phyloP scores from a whole-genome alignment of 2,797 vertebrate genomes.

The Ptychadena robeensis region DNA sequence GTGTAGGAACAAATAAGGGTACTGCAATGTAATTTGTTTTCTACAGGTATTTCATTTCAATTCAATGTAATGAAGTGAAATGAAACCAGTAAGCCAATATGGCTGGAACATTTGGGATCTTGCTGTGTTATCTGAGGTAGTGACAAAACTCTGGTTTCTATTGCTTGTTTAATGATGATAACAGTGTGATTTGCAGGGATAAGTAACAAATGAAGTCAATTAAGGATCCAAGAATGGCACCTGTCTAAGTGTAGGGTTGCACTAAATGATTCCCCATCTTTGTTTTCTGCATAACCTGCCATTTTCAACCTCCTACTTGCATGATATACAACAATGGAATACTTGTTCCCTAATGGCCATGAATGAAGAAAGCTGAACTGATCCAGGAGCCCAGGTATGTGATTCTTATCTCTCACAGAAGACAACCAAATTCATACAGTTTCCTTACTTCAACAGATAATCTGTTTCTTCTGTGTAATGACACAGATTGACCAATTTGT shows the following conservation, averaged over 20 bases:
- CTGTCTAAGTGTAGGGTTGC: constrained; percentile 89
- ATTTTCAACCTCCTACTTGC: constrained; percentile 83
- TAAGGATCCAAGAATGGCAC: constrained; percentile 90
- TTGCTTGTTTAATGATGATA: constrained; percentile 82
- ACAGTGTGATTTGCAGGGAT: constrained; percentile 89
- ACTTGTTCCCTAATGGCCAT: constrained; percentile 87
- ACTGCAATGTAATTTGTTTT: constrained; percentile 91
- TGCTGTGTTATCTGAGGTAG: constrained; percentile 72
- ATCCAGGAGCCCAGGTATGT: constrained; percentile 76
- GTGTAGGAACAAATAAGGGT: constrained; percentile 90
- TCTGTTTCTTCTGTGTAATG: constrained; percentile 72
- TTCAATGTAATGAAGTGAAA: constrained; percentile 83
- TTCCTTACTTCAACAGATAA: constrained; percentile 75
- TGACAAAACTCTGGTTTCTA: constrained; percentile 79
- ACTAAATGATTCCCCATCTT: constrained; percentile 87
- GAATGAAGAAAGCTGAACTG: constrained; percentile 81
- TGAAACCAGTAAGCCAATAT: constrained; percentile 87
- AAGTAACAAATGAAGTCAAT: constrained; percentile 98
- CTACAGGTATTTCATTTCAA: constrained; percentile 86
- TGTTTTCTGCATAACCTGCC: constrained; percentile 82
- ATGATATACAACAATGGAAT: constrained; percentile 81
- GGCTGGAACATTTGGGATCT: constrained; percentile 68
- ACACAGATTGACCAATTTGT: constrained; percentile 85
- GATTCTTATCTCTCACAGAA: constrained; percentile 81
- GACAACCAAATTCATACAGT: constrained; percentile 73